A percentile compares a stretch with the other conserved stretches of the same genome.
Evolutionary conservation across 2,797 vertebrate species (phyloP).

Genomic region (Sitta carolinensis): DNA sequence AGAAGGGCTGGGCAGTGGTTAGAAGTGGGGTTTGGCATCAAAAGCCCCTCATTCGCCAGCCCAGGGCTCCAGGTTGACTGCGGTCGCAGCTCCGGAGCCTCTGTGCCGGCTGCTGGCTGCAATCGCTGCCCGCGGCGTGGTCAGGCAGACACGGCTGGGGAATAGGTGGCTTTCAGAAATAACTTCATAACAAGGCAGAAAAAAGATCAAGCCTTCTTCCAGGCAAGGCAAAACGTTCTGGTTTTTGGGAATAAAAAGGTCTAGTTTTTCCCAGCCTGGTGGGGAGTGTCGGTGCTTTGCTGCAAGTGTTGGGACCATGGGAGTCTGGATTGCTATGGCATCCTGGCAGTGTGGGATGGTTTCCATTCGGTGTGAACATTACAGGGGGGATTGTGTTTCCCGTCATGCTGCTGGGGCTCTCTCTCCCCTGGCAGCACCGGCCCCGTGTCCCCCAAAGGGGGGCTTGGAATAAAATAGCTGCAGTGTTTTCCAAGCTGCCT

Average conservation of each 20-base stretch:
- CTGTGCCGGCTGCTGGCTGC: neutral
- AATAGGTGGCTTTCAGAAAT: constrained; percentile 35
- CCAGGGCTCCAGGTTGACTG: neutral
- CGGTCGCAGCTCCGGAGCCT: neutral
- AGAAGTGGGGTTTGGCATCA: neutral
- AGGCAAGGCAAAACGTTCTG: neutral
- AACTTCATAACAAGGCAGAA: neutral
- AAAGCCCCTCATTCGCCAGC: neutral
- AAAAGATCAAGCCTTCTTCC: neutral
- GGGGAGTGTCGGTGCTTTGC: neutral
- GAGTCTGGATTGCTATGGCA: neutral
- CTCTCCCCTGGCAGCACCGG: neutral
- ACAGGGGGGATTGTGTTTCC: neutral
- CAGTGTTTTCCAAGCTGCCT: constrained; percentile 38
- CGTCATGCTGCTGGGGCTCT: neutral
- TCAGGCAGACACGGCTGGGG: neutral
- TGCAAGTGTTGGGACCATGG: neutral
- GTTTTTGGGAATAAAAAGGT: neutral
- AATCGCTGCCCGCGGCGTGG: accelerated
- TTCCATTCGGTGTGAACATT: neutral
- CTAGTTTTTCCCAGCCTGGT: neutral
- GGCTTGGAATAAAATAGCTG: neutral
- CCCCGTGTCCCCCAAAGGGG: neutral
- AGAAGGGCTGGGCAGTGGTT: neutral
- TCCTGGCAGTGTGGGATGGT: neutral